Base-by-base conservation (phyloP, 2,797 vertebrate species). In the Silurus aristotelis region DNA sequence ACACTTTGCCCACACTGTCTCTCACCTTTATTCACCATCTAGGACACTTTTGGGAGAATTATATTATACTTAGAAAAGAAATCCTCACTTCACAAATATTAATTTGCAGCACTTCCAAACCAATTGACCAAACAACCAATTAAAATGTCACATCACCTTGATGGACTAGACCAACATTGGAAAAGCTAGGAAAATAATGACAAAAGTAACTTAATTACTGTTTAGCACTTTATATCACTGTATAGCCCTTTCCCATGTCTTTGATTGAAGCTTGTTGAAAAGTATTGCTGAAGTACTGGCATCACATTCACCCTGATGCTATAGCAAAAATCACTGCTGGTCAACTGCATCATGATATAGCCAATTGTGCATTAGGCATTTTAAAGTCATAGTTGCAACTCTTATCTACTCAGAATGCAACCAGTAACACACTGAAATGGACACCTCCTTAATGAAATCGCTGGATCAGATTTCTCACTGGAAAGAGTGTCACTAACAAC, bases 391-490 rank as follows among this genome's bases (percentile, higher is more conserved):
- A 80, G 43, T 27, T 66, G 85, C 67, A 87, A 87, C 52, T 17
- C 79, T 78, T 38, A 89, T 81, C 83, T 19, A 5, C 71, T 58
- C 46, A 22, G 84, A 15, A 61, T 55, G 75, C 80, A 89, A 89
- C 84, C 82, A 85, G 83, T 70, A 85, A 85, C 85, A 85, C 83
- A 72, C 66, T 89, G 89, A 89, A 87, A 88, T 82, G 38, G 73
- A 89, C 46, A 73, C 80, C 81, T 66, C n/a, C 48, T 82, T 87
- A 82, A 85, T 83, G 83, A 88, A 85, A 83, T 83, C 63, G 38
- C 58, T 78, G 76, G 85, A 82, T 88, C 85, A 86, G 85, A 87
- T 87, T 88, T 68, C 87, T 86, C 63, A 61, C 61, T 52, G 77
- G 68, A 67, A 83, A 83, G 9, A 68, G 68, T 31, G 80, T 63